A percentile compares a stretch with the other conserved stretches of the same genome.
These are phyloP conservation scores for Limanda limanda DNA, from an alignment of 2,113 vertebrate genomes.

Conservation along the genomic window DNA sequence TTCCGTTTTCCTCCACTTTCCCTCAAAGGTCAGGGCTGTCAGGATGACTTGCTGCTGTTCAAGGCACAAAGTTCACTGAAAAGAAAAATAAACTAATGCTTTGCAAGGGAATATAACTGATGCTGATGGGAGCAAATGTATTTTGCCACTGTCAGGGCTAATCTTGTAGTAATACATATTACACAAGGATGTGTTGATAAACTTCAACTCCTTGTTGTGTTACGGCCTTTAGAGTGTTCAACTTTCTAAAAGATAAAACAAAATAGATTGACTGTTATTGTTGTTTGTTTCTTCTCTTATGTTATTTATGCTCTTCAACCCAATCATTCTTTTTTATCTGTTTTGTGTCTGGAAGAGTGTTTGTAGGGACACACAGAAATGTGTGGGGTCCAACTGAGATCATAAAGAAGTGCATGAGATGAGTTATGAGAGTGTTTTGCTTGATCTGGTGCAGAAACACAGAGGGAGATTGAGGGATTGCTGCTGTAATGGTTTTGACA, in stretches of 20 bases:
- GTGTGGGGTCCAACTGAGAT: constrained; percentile 15
- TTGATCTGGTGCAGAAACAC: constrained; percentile 6
- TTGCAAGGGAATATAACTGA: background rate
- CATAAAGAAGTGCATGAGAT: constrained; percentile 22
- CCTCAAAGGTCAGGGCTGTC: background rate
- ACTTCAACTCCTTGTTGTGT: background rate
- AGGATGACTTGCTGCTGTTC: background rate
- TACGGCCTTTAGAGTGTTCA: background rate
- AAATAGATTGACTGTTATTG: background rate
- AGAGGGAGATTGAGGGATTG: constrained; percentile 23
- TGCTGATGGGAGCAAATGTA: background rate
- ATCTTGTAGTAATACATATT: background rate
- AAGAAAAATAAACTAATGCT: background rate
- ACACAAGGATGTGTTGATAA: background rate
- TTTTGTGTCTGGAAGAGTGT: background rate
- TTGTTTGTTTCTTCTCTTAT: background rate
- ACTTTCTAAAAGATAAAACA: no score
- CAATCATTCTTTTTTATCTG: background rate
- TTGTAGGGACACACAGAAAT: background rate
- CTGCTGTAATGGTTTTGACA: constrained; percentile 27
- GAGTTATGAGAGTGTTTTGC: constrained; percentile 17
- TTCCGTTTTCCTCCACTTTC: background rate
- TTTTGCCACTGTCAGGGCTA: background rate
- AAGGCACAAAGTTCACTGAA: background rate
- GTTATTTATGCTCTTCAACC: no score